A percentile compares a stretch with the other conserved stretches of the same genome.
Evolutionary conservation across 2,888 invertebrate species (phyloP).

Genomic region (Oxytorus armatus): DNA sequence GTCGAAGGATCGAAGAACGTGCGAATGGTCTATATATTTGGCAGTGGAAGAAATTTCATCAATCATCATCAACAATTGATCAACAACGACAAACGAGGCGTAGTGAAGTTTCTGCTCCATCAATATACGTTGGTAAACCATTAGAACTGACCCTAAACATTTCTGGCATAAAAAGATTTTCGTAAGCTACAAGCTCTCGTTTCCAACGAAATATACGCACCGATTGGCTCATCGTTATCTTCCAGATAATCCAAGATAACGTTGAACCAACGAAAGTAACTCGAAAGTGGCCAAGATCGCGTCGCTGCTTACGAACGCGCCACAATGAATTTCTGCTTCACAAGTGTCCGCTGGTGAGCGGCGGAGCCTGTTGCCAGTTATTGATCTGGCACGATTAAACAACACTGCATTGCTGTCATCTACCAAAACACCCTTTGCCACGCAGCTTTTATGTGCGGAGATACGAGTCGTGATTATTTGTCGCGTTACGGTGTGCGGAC

Average conservation of each 20-base stretch:
- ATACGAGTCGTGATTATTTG: conserved; percentile 51
- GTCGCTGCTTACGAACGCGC: conserved; percentile 55
- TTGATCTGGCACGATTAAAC: conserved; percentile 84
- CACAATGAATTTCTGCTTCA: conserved; percentile 44
- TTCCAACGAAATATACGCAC: too few species aligned
- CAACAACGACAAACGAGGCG: too few species aligned
- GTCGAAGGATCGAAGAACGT: conserved; percentile 1
- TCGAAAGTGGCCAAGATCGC: not conserved
- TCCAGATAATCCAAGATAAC: conserved; percentile 30
- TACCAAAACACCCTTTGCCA: conserved; percentile 78
- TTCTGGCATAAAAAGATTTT: too few species aligned
- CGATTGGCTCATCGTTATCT: not conserved
- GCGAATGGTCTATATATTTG: conserved; percentile 15
- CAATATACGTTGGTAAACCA: too few species aligned
- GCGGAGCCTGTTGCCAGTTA: conserved; percentile 84
- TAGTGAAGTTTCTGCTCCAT: too few species aligned
- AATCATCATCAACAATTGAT: too few species aligned
- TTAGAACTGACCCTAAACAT: too few species aligned
- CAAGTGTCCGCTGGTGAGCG: conserved; percentile 57
- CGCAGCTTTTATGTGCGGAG: conserved; percentile 69
- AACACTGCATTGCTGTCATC: conserved; percentile 84
- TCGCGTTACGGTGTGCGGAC: conserved; percentile 56
- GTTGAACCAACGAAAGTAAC: conserved; percentile 4
- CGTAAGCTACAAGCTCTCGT: too few species aligned
- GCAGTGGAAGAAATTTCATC: not conserved